Evolutionary conservation across 2,113 vertebrate species (phyloP), one percentile per base, ranked within the genome.

Genomic region (Toxotes jaculatrix): DNA sequence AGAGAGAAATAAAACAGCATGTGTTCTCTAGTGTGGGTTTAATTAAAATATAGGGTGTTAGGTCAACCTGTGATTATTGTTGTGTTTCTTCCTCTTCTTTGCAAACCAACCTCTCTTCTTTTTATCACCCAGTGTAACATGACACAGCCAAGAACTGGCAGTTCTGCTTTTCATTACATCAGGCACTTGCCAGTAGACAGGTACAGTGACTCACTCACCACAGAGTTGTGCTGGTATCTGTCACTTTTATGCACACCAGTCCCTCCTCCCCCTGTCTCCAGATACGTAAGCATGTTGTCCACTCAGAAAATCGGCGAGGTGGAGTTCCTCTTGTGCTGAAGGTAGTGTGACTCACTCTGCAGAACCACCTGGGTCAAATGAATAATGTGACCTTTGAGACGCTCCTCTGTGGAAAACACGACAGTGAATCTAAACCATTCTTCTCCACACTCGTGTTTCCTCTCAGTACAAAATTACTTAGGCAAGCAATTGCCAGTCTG

Each of bases 351-450:
- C 84, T 91, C 87, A 87, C 60, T 63, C 68, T 66, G 83, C 74
- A 76, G 19, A 66, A 9, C 79, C 78, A 83, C 81, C 68, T 79
- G 71, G 70, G 82, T 83, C 71, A 87, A 82, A 88, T 84, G 57
- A 89, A 91, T 87, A 87, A 83, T 78, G 65, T 74, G 71, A 90
- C 89, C 81, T 90, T 88, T 89, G 56, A 89, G 68, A 80, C 27
- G 0, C 59, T 78, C 47, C 64, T 56, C 43, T 72, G 72, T 62
- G 83, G 60, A 80, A 89, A 88, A 69, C 63, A 38, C 13, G 71
- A 4, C 6, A 8, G 27, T 67, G 63, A 74, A 76, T 56, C 57
- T 27, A n/a, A 84, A 67, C 63, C 55, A 56, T 17, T 77, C 53
- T 43, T 72, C 32, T 43, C 62, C 40, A 47, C 32, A 7, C 5